phyloP scores from a whole-genome alignment of 1,140 invertebrate species.

The Dendroctonus valens region DNA sequence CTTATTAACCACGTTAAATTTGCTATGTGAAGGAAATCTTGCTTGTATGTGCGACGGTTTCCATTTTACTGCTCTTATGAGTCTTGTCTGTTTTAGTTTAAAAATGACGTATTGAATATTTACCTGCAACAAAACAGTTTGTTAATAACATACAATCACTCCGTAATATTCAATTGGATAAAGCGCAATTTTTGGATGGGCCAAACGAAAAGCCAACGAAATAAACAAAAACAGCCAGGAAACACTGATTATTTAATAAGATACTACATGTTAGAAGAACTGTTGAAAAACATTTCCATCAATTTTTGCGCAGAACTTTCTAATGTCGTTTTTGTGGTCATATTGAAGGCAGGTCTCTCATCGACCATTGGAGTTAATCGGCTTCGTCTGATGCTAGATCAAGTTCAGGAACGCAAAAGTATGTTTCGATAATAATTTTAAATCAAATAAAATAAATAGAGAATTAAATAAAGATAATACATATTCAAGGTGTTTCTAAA shows the following conservation, averaged over 20 bases:
- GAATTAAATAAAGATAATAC: too few species aligned
- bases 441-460: not conserved
- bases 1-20: too few species aligned
- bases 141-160: conserved; percentile 68
- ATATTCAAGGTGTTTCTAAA: too few species aligned
- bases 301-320: conserved; percentile 64
- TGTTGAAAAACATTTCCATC: conserved; percentile 56
- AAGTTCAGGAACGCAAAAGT: conserved; percentile 59
- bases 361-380: conserved; percentile 62
- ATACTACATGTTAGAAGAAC: conserved; percentile 45
- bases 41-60: too few species aligned
- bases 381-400: conserved; percentile 61
- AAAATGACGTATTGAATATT: conserved; percentile 64
- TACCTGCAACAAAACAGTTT: conserved; percentile 68
- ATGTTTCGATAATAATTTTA: conserved; percentile 14
- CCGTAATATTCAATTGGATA: conserved; percentile 59
- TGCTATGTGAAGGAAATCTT: too few species aligned
- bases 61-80: not conserved
- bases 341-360: conserved; percentile 52
- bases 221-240: not conserved
- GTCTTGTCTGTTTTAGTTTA: conserved; percentile 55
- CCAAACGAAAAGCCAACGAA: not conserved
- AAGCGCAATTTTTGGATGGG: conserved; percentile 51
- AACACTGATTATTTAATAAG: conserved; percentile 3
- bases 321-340: conserved; percentile 55